A percentile compares a stretch with the other conserved stretches of the same genome.
These are phyloP conservation scores for Cosmia pyralina DNA, from an alignment of 2,888 invertebrate species.

Conservation along the genomic window DNA sequence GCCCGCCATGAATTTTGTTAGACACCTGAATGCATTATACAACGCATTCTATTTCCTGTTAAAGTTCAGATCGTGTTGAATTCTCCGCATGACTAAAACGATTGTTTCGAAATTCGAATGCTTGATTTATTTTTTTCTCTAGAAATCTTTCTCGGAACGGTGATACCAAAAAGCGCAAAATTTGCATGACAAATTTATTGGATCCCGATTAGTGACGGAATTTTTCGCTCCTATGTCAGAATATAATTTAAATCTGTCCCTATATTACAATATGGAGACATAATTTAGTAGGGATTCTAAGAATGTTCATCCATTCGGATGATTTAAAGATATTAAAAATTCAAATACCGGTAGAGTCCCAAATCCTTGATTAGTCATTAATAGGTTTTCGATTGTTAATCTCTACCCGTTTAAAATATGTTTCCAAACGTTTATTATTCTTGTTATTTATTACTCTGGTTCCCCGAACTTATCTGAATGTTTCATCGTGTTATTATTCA, in stretches of 20 bases:
- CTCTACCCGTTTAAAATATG: constrained; percentile 70
- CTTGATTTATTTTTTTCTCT: constrained; percentile 69
- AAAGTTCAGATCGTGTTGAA: constrained; percentile 71
- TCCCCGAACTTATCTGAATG: constrained; percentile 60
- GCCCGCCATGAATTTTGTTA: constrained; percentile 78
- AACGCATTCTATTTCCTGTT: constrained; percentile 82
- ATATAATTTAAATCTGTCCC: constrained; percentile 83
- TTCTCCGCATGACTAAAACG: constrained; percentile 77
- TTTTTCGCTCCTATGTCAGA: constrained; percentile 81
- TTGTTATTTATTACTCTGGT: constrained; percentile 64
- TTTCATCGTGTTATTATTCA: constrained; percentile 59
- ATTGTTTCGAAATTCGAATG: constrained; percentile 77
- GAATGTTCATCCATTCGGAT: constrained; percentile 78
- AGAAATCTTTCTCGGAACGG: constrained; percentile 76
- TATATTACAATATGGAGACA: constrained; percentile 78
- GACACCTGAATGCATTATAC: constrained; percentile 86
- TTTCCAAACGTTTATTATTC: constrained; percentile 65
- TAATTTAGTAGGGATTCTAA: constrained; percentile 80
- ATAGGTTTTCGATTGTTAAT: constrained; percentile 81
- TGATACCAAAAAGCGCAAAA: constrained; percentile 76
- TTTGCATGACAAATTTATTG: constrained; percentile 86
- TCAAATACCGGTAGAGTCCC: constrained; percentile 72
- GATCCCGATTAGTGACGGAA: constrained; percentile 75
- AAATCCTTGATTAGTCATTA: constrained; percentile 84
- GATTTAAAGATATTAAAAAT: constrained; percentile 84